These are phyloP conservation scores for Philopotamus ludificatus DNA, from an alignment of 1,140 invertebrate species.

Conservation along the genomic window DNA sequence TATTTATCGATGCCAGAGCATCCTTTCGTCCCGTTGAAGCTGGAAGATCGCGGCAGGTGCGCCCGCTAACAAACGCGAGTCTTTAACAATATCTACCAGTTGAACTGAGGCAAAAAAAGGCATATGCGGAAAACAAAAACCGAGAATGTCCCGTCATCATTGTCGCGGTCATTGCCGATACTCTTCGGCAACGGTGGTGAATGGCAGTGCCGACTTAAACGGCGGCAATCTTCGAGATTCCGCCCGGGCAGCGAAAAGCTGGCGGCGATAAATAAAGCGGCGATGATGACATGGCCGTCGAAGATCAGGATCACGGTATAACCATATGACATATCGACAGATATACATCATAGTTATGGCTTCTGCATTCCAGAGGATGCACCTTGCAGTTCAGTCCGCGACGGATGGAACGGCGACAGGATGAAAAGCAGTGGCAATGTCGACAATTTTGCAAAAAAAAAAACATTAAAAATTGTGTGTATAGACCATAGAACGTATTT, in stretches of 20 bases:
- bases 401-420: too few species aligned
- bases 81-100: conserved; percentile 9
- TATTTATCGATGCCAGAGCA: conserved; percentile 1
- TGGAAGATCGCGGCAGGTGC: conserved; percentile 19
- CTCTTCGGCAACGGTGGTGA: background rate
- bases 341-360: background rate
- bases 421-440: too few species aligned
- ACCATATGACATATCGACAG: conserved; percentile 17
- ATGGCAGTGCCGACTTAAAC: background rate
- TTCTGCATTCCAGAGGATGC: background rate
- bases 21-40: background rate
- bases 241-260: background rate
- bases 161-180: too few species aligned
- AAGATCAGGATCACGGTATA: background rate
- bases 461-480: too few species aligned
- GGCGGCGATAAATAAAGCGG: background rate
- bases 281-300: background rate
- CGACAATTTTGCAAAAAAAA: background rate
- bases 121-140: conserved; percentile 23
- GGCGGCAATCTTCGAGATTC: too few species aligned
- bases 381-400: conserved; percentile 3
- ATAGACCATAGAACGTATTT: too few species aligned
- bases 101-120: conserved; percentile 22
- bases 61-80: conserved; percentile 8
- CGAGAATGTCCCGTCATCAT: background rate